Evolutionary conservation across 2,797 vertebrate genomes (phyloP), one percentile per base, ranked within the genome.

Genomic region (Hydrolagus colliei): DNA sequence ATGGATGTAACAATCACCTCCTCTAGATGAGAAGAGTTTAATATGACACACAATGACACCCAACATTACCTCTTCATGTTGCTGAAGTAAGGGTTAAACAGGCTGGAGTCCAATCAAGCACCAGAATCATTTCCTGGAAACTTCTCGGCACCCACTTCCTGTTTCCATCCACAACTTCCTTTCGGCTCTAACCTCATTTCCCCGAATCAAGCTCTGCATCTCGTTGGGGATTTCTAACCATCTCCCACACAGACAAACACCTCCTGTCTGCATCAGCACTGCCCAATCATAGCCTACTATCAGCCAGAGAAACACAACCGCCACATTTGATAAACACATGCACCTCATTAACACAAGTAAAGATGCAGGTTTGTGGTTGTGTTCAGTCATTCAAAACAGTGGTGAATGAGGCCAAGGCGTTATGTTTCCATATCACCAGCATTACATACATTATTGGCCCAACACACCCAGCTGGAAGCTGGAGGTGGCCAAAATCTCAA

Each of bases 141-240:
- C 6, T 27, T 16, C 62, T 62, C 52, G 22, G 22, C 9, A 16
- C 78, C 63, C 62, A 80, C 62, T 80, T 80, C 78, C 78, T 80
- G 78, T 80, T 65, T 62, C 78, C 63, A 63, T 67, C 78, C 61
- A 65, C 78, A 80, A 32, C 78, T 80, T 80, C 78, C 78, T 80
- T 62, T 62, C 13, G n/a, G 41, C 75, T 77, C 35, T 4, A 52
- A 20, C 41, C 6, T 61, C 32, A 77, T 16, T 77, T 77, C 75
- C 59, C 75, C 9, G 61, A 80, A 80, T 80, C 62, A 65, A 80
- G 65, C 63, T 14, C 22, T 14, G 12, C 8, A 65, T 27, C 78
- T 65, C 65, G 65, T 65, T 16, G 62, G 78, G 78, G 61, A 80
- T 27, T 65, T 65, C 20, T 7, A 80, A 80, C 61, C 78, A 27